These are phyloP conservation scores for Heloderma charlesbogerti DNA, from an alignment of 2,113 vertebrate species.

Conservation along the genomic window DNA sequence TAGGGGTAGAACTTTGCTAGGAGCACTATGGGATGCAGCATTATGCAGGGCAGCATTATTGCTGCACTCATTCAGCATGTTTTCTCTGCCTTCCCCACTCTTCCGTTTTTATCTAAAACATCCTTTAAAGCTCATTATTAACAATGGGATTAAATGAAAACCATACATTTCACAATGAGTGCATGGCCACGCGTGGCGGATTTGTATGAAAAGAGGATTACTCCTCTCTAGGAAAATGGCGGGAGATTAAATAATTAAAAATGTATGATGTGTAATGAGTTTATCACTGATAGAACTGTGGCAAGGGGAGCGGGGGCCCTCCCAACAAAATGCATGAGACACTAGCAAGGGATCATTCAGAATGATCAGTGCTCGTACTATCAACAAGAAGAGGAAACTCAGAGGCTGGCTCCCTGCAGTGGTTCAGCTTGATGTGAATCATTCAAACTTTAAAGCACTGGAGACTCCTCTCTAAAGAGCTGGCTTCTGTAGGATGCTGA, in stretches of 20 bases:
- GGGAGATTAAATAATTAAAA: slow-evolving; percentile 82
- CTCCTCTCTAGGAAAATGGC: slow-evolving; percentile 74
- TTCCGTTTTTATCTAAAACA: slow-evolving; percentile 55
- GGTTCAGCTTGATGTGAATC: slow-evolving; percentile 31
- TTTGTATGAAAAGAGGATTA: slow-evolving; percentile 75
- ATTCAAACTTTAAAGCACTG: slow-evolving; percentile 38
- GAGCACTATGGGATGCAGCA: slow-evolving; percentile 39
- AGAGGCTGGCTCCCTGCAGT: slow-evolving; percentile 39
- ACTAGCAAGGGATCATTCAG: slow-evolving; percentile 70
- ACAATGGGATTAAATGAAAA: slow-evolving; percentile 75
- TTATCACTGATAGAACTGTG: slow-evolving; percentile 71
- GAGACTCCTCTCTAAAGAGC: slow-evolving; percentile 39
- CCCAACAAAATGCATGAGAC: slow-evolving; percentile 66
- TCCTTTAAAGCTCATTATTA: slow-evolving; percentile 69
- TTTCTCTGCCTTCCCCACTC: slow-evolving; percentile 54
- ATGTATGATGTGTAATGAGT: slow-evolving; percentile 78
- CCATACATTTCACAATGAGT: slow-evolving; percentile 70
- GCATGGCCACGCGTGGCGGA: slow-evolving; percentile 72
- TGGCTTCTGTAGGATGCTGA: neutral
- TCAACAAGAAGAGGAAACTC: slow-evolving; percentile 6
- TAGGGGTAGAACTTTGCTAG: slow-evolving; percentile 41
- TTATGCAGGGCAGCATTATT: slow-evolving; percentile 65
- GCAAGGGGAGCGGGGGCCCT: slow-evolving; percentile 46
- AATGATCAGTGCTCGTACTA: slow-evolving; percentile 63
- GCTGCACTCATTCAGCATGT: slow-evolving; percentile 48